Percentiles rank a stretch among this genome's conserved stretches.
Conservation (phyloP, 2,888 invertebrate genomes). For the Cenopis cana region DNA sequence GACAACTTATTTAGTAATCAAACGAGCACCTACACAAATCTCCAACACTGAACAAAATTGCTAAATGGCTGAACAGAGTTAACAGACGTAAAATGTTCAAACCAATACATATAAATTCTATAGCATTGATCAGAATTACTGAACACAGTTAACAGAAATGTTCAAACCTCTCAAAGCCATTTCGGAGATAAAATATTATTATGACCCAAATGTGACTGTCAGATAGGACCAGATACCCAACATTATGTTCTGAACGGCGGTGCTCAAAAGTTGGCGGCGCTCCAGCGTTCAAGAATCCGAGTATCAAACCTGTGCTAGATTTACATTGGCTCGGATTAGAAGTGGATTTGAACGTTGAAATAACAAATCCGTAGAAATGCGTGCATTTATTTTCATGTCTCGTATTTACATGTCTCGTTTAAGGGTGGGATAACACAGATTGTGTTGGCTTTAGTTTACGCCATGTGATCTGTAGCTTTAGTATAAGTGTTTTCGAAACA, state of each 20-base stretch:
- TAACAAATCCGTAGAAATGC: constrained; percentile 25
- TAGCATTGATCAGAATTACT: no score
- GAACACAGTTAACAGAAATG: constrained; percentile 19
- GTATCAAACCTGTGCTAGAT: constrained; percentile 61
- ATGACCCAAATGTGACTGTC: constrained; percentile 67
- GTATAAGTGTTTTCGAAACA: no score
- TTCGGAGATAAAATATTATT: constrained; percentile 66
- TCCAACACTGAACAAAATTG: not conserved
- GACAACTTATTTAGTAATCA: no score
- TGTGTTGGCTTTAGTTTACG: not conserved
- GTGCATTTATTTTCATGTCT: not conserved
- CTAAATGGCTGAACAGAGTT: constrained; percentile 2
- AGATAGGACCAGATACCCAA: constrained; percentile 58
- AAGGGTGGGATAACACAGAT: not conserved
- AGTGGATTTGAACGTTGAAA: constrained; percentile 28
- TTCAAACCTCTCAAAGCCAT: constrained; percentile 51
- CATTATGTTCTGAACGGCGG: constrained; percentile 55
- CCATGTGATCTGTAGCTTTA: not conserved
- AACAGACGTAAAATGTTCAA: no score
- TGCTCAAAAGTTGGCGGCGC: constrained; percentile 58
- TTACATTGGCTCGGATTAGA: constrained; percentile 45
- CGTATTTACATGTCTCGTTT: not conserved
- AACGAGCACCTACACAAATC: not conserved
- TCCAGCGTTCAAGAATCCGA: constrained; percentile 57
- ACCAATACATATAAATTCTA: no score